These are phyloP conservation scores for Pangasius djambal DNA, from an alignment of 2,797 vertebrate genomes.

Conservation along the genomic window DNA sequence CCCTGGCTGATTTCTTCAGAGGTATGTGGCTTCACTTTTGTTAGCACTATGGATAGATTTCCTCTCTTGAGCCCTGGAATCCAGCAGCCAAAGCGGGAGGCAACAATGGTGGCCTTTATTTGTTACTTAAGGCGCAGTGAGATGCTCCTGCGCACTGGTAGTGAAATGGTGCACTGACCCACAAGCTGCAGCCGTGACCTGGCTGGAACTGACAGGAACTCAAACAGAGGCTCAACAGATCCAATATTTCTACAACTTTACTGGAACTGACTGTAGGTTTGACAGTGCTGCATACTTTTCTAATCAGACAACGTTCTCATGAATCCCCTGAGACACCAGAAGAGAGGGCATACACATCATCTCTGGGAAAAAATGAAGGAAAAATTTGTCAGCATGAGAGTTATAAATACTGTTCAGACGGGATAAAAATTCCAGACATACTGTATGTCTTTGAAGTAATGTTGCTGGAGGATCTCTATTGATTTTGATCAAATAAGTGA, in stretches of 20 bases:
- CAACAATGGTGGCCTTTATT: slow-evolving; percentile 63
- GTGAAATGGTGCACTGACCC: slow-evolving; percentile 48
- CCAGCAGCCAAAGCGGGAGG: slow-evolving; percentile 43
- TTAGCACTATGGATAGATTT: slow-evolving; percentile 59
- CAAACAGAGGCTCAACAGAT: neutral
- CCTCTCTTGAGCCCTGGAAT: slow-evolving; percentile 57
- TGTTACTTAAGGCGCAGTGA: slow-evolving; percentile 52
- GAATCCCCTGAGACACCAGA: slow-evolving; percentile 28
- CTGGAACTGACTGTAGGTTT: neutral
- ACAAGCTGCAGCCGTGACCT: slow-evolving; percentile 44
- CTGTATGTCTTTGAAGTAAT: neutral
- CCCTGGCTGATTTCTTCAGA: slow-evolving; percentile 53
- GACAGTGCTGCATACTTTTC: slow-evolving; percentile 23
- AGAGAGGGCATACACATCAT: neutral
- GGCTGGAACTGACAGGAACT: slow-evolving; percentile 5
- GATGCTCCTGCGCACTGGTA: slow-evolving; percentile 40
- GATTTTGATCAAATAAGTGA: neutral
- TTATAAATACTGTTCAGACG: neutral
- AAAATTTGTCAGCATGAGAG: slow-evolving; percentile 34
- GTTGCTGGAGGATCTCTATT: neutral
- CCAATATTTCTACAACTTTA: neutral
- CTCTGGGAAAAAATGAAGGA: slow-evolving; percentile 22
- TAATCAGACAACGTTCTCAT: slow-evolving; percentile 36
- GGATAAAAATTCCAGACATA: neutral
- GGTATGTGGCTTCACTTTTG: slow-evolving; percentile 60